phyloP scores from a whole-genome alignment of 2,113 vertebrate genomes.

The Phoxinus phoxinus region DNA sequence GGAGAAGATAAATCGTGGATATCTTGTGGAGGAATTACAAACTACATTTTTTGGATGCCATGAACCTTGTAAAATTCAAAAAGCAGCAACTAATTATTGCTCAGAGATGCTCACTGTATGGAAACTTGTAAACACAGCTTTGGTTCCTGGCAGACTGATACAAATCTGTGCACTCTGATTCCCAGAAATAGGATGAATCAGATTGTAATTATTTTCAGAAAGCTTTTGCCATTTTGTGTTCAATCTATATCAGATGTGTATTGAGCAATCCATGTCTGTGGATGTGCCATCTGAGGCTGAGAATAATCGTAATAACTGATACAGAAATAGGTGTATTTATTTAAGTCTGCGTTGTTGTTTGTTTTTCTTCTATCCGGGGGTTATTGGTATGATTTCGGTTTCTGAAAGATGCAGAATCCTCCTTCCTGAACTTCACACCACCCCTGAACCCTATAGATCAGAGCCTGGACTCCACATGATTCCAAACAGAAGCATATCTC shows the following conservation, averaged over 20 bases:
- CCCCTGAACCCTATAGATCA: slow-evolving; percentile 14
- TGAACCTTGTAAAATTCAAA: neutral
- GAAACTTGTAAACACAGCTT: neutral
- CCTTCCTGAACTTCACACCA: slow-evolving; percentile 24
- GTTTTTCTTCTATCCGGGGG: neutral
- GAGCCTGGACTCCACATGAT: slow-evolving; percentile 29
- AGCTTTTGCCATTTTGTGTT: neutral
- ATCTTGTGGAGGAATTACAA: neutral
- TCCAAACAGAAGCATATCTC: slow-evolving; percentile 43
- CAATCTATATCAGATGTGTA: neutral
- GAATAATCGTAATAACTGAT: neutral
- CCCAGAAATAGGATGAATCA: neutral
- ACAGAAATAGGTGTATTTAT: neutral
- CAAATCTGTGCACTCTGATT: neutral
- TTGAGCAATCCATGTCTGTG: neutral
- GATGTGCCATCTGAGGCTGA: neutral
- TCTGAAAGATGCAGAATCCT: slow-evolving; percentile 8
- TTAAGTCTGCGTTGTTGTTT: neutral
- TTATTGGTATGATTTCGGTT: neutral
- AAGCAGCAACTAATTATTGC: neutral
- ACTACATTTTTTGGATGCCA: neutral
- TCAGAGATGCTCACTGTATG: neutral
- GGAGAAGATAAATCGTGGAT: neutral
- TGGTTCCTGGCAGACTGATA: slow-evolving; percentile 9
- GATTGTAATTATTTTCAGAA: neutral